Conservation (phyloP, 2,888 invertebrate species). For the Hetaerina titia region DNA sequence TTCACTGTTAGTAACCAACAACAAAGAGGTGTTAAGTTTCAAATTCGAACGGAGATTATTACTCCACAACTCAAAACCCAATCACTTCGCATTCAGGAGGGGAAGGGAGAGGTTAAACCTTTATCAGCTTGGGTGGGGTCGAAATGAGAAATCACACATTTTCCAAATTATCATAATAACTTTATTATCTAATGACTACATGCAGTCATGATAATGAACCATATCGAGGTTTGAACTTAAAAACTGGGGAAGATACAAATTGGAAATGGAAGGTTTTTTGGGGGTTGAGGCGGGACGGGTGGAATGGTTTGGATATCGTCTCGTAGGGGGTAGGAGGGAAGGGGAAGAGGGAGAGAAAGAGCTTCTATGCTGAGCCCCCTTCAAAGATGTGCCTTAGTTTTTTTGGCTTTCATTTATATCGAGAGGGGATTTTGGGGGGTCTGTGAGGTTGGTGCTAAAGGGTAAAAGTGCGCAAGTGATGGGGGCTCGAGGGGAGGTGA, state of each 20-base stretch:
- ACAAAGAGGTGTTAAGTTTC: too few relatives aligned
- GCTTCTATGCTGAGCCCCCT: background rate
- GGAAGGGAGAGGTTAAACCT: background rate
- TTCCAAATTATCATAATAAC: constrained; percentile 63
- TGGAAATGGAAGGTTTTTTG: background rate
- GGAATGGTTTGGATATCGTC: background rate
- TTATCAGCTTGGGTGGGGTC: background rate
- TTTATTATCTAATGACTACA: constrained; percentile 67
- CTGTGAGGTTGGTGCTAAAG: background rate
- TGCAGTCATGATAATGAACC: constrained; percentile 67
- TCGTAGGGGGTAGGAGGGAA: background rate
- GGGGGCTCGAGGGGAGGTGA: background rate
- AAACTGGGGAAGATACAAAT: constrained; percentile 38
- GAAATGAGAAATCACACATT: background rate
- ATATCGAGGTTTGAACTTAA: constrained; percentile 66
- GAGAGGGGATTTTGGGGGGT: background rate
- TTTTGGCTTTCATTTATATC: background rate
- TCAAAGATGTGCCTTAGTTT: background rate
- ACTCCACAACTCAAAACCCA: too few relatives aligned
- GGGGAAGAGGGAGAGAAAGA: background rate
- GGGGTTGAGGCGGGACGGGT: background rate
- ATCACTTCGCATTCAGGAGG: too few relatives aligned
- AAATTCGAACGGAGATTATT: too few relatives aligned
- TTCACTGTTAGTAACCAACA: too few relatives aligned
- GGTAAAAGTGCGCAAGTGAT: background rate